A percentile compares a stretch with the other conserved stretches of the same genome.
Conservation (phyloP, 2,888 invertebrate species). For the Lissocephala sabroskyi region DNA sequence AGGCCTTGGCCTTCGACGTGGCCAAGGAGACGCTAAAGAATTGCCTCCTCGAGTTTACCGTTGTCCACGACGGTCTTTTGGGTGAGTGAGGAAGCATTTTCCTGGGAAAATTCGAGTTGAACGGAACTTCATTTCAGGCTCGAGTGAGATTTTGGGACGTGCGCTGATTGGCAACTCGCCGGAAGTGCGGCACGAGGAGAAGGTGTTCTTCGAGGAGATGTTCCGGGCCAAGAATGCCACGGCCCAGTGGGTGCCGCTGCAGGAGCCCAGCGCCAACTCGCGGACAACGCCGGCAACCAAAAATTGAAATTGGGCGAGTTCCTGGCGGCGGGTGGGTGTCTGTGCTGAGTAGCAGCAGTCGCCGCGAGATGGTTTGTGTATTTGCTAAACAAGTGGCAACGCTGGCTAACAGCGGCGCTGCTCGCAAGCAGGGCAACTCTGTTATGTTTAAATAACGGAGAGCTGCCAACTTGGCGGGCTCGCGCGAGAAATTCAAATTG, state of each 20-base stretch:
- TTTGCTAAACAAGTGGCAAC: slow-evolving; percentile 6
- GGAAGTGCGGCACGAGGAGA: slow-evolving; percentile 72
- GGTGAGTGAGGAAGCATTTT: slow-evolving; percentile 59
- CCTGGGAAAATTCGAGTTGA: background rate
- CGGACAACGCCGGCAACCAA: no score
- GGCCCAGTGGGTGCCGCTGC: slow-evolving; percentile 76
- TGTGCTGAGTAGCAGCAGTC: background rate
- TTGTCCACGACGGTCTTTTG: slow-evolving; percentile 77
- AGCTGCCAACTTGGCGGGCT: background rate
- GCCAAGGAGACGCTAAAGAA: slow-evolving; percentile 77
- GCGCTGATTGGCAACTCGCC: slow-evolving; percentile 74
- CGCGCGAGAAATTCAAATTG: background rate
- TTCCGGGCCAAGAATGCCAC: slow-evolving; percentile 76
- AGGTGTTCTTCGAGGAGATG: slow-evolving; percentile 75
- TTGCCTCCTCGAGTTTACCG: slow-evolving; percentile 75
- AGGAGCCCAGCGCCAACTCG: no score
- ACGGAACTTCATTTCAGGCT: slow-evolving; percentile 63
- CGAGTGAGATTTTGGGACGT: slow-evolving; percentile 74
- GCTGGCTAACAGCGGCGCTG: slow-evolving; percentile 4
- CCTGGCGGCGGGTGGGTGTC: slow-evolving; percentile 17
- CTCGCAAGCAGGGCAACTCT: background rate
- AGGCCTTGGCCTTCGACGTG: slow-evolving; percentile 93
- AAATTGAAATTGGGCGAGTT: slow-evolving; percentile 20
- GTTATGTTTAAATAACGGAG: no score
- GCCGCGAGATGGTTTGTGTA: background rate